phyloP scores from a whole-genome alignment of 2,113 vertebrate genomes.

The Syrrhaptes paradoxus region DNA sequence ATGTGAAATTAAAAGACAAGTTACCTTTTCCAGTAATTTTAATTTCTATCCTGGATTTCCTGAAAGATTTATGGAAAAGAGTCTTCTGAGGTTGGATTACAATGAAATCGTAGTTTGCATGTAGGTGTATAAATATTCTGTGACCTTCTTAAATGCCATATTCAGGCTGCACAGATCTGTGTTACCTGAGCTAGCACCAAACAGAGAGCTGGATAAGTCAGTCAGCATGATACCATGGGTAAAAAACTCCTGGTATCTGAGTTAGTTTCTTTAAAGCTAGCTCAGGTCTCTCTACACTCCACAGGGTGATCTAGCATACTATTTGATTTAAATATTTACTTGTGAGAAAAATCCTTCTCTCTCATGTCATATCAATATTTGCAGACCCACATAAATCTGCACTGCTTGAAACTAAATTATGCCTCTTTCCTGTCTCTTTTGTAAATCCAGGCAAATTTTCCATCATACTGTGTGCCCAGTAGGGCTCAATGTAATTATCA shows the following conservation, averaged over 20 bases:
- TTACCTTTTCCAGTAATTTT: not conserved
- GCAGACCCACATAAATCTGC: not conserved
- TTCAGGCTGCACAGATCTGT: not conserved
- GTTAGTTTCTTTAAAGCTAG: not conserved
- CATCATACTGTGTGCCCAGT: not conserved
- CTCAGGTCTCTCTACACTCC: not conserved
- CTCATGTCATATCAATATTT: not conserved
- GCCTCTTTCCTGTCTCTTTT: not conserved
- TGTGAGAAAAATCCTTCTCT: not conserved
- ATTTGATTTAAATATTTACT: not conserved
- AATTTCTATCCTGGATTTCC: not conserved
- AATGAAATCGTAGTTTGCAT: not conserved
- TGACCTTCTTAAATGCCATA: not conserved
- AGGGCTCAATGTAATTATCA: not conserved
- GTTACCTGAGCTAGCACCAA: not conserved
- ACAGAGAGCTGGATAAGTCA: not conserved
- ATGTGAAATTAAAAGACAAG: not conserved
- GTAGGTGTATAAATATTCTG: not conserved
- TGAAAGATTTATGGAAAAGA: not conserved
- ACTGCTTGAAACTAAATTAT: not conserved
- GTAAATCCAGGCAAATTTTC: not conserved
- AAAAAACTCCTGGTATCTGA: not conserved
- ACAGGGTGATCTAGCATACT: not conserved
- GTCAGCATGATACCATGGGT: not conserved
- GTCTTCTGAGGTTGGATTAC: not conserved